phyloP scores from a whole-genome alignment of 2,113 vertebrate genomes.

The Hemiscyllium ocellatum region DNA sequence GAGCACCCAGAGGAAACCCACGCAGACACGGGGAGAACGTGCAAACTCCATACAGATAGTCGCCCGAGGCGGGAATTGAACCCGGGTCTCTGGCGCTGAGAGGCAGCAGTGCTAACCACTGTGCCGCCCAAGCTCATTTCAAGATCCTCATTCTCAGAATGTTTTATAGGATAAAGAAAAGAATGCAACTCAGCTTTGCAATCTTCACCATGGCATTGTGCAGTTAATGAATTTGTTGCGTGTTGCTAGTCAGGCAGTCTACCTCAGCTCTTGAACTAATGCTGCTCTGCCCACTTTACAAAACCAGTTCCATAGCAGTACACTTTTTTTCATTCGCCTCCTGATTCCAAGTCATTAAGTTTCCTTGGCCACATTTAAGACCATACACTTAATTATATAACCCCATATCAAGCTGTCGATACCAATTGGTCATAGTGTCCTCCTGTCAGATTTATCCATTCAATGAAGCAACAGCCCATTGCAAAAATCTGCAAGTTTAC shows the following conservation, averaged over 20 bases:
- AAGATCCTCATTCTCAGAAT: background rate
- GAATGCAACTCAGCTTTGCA: background rate
- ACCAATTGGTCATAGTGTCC: background rate
- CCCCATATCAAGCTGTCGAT: background rate
- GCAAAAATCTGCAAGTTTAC: background rate
- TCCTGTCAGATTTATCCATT: background rate
- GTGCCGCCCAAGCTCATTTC: background rate
- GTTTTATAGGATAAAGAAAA: background rate
- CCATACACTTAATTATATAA: background rate
- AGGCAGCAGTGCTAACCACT: no score
- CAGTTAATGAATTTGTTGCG: background rate
- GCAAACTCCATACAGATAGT: no score
- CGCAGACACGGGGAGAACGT: no score
- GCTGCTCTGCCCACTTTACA: background rate
- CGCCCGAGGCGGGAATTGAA: no score
- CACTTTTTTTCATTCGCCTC: background rate
- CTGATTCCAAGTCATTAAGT: background rate
- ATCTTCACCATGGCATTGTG: background rate
- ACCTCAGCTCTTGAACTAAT: background rate
- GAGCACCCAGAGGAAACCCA: no score
- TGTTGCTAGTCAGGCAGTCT: background rate
- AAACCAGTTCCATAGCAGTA: background rate
- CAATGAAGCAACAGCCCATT: background rate
- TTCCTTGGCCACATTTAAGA: background rate
- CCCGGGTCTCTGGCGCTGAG: no score